A percentile compares a stretch with the other conserved stretches of the same genome.
Evolutionary conservation across 2,888 invertebrate genomes (phyloP).

Genomic region (Andrena praecox): DNA sequence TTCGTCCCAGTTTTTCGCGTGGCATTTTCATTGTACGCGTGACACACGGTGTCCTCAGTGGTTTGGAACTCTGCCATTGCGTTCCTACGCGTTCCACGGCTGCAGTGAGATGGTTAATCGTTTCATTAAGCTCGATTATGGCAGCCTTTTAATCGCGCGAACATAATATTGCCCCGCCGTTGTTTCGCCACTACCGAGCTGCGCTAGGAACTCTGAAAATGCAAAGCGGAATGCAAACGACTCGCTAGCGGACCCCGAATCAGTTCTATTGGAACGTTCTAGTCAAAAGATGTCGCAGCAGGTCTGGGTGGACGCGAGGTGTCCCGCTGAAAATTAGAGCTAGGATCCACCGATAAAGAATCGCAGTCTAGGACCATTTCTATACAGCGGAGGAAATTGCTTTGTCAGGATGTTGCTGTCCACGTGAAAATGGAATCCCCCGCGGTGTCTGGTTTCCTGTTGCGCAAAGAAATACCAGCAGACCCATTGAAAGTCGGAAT

Average conservation of each 20-base stretch:
- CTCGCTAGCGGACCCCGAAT: background rate
- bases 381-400: background rate
- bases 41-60: background rate
- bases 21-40: slow-evolving; percentile 1
- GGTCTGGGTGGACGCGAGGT: background rate
- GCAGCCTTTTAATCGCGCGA: slow-evolving; percentile 1
- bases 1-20: slow-evolving; percentile 18
- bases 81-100: background rate
- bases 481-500: background rate
- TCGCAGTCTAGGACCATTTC: background rate
- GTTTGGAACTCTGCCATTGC: slow-evolving; percentile 11
- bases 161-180: background rate
- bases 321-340: background rate
- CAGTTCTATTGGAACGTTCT: background rate
- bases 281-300: background rate
- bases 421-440: slow-evolving; percentile 29
- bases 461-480: background rate
- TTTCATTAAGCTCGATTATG: background rate
- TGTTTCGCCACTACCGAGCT: background rate
- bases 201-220: background rate
- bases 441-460: background rate
- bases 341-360: background rate
- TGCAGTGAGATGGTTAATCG: background rate
- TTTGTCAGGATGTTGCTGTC: background rate
- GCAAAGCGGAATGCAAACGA: background rate